Percentiles rank a stretch among this genome's conserved stretches.
phyloP scores from a whole-genome alignment of 2,888 invertebrate species.

The Terebella lapidaria region DNA sequence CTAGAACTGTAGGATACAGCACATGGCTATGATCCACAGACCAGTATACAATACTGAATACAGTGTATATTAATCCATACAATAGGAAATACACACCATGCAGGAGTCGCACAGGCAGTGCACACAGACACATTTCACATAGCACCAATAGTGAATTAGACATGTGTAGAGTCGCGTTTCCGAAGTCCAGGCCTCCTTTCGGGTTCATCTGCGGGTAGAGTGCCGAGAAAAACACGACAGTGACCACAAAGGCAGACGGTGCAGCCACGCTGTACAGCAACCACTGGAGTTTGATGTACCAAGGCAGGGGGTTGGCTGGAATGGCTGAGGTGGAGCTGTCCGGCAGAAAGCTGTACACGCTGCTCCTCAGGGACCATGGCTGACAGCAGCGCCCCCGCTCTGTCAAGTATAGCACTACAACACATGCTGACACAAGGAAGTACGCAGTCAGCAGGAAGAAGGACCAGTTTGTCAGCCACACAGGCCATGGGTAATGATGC shows the following conservation, averaged over 20 bases:
- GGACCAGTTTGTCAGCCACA: constrained; percentile 46
- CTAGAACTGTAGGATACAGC: constrained; percentile 40
- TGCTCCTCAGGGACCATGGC: neutral
- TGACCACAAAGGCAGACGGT: constrained; percentile 28
- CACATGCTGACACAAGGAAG: constrained; percentile 19
- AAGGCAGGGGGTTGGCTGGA: constrained; percentile 1
- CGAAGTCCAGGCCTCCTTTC: neutral
- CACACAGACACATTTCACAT: constrained; percentile 34
- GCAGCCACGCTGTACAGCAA: constrained; percentile 10
- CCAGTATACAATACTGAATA: constrained; percentile 41
- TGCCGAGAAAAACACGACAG: constrained; percentile 18
- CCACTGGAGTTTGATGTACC: constrained; percentile 23
- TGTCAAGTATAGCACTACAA: constrained; percentile 2
- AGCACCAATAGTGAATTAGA: constrained; percentile 39
- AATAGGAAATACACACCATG: constrained; percentile 35
- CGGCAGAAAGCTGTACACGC: neutral
- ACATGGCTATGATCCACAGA: constrained; percentile 33
- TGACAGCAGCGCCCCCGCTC: neutral
- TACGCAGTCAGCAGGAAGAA: constrained; percentile 36
- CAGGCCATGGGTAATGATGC: constrained; percentile 28
- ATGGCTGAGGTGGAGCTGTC: neutral
- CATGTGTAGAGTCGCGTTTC: constrained; percentile 38
- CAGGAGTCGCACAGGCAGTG: constrained; percentile 34
- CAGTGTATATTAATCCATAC: constrained; percentile 34
- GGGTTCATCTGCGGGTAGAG: constrained; percentile 8